Percentiles rank a stretch among this genome's conserved stretches.
These are phyloP conservation scores for Aramus guarauna DNA, from an alignment of 2,113 vertebrate genomes.

Conservation along the genomic window DNA sequence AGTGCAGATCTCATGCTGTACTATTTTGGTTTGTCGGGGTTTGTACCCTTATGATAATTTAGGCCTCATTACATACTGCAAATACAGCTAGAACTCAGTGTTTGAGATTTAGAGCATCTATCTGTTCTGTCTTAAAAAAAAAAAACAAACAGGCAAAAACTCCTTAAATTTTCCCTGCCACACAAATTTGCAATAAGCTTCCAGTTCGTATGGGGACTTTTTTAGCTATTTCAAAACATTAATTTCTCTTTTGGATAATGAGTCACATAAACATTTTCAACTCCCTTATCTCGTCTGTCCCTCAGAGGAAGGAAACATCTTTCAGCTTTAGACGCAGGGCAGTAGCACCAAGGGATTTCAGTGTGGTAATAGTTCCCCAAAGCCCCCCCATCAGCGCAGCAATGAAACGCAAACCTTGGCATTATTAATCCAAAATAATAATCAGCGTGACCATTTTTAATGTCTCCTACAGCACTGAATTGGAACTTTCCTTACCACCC, in stretches of 20 bases:
- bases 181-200: background rate
- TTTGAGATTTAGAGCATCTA: background rate
- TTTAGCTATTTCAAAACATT: background rate
- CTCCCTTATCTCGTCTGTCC: conserved; percentile 22
- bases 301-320: conserved; percentile 28
- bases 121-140: background rate
- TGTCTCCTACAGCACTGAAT: background rate
- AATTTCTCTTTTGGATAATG: conserved; percentile 24
- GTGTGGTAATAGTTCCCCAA: background rate
- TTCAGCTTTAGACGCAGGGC: conserved; percentile 19
- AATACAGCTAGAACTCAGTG: background rate
- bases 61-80: background rate
- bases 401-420: conserved; percentile 39
- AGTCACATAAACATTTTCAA: conserved; percentile 32
- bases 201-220: background rate
- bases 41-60: background rate
- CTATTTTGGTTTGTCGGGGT: background rate
- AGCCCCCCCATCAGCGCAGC: background rate
- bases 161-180: background rate
- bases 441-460: background rate
- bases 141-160: background rate
- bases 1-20: background rate
- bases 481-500: background rate
- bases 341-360: background rate
- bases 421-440: conserved; percentile 63